These are phyloP conservation scores for Salvelinus fontinalis DNA, from an alignment of 2,113 vertebrate genomes.

Conservation along the genomic window DNA sequence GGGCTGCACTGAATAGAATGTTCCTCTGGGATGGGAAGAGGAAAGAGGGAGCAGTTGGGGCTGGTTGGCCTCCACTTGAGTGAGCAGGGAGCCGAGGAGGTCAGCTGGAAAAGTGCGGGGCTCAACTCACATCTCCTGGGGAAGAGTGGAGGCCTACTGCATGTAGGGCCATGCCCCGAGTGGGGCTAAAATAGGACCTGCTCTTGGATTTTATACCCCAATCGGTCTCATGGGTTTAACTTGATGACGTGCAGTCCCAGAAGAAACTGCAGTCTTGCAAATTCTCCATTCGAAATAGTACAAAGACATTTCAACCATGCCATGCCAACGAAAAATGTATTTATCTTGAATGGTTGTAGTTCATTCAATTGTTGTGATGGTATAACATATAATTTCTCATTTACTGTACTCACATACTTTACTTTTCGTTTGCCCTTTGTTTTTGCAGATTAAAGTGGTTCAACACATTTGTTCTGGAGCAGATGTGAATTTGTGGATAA, in stretches of 20 bases:
- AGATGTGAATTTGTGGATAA: background rate
- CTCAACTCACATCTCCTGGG: background rate
- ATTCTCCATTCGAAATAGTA: background rate
- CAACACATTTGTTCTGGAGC: background rate
- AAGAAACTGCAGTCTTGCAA: background rate
- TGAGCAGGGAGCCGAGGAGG: slow-evolving; percentile 29
- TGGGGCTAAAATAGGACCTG: slow-evolving; percentile 22
- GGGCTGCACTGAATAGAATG: background rate
- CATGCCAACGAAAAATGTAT: background rate
- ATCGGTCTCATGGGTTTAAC: background rate
- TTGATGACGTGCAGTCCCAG: background rate
- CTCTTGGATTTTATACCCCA: slow-evolving; percentile 30
- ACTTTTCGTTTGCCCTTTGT: background rate
- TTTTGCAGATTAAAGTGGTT: background rate
- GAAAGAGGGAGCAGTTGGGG: background rate
- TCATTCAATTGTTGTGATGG: background rate
- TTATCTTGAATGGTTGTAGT: background rate
- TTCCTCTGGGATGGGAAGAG: background rate
- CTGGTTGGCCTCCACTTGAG: slow-evolving; percentile 18
- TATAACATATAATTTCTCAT: too few relatives aligned
- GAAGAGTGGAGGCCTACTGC: background rate
- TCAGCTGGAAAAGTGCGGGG: slow-evolving; percentile 34
- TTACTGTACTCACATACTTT: background rate
- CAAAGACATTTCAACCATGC: background rate
- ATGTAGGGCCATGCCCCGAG: background rate